These are phyloP conservation scores for Danio choprae DNA, from an alignment of 2,797 vertebrate genomes.

Conservation along the genomic window DNA sequence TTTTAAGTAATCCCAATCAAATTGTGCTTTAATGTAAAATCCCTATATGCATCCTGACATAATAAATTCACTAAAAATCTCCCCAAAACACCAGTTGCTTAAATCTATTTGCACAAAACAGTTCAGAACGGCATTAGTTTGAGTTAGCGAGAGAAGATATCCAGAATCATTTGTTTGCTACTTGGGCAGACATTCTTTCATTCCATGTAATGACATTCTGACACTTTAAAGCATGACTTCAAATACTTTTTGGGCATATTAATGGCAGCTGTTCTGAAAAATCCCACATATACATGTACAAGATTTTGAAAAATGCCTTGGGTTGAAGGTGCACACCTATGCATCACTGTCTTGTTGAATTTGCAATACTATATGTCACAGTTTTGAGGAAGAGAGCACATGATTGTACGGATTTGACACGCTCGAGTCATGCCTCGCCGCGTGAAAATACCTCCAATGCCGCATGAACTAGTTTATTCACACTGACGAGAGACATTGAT, in stretches of 20 bases:
- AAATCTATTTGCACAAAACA: not conserved
- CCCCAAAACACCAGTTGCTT: not conserved
- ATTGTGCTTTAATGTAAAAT: not conserved
- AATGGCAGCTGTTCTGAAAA: not conserved
- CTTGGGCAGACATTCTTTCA: conserved; percentile 5
- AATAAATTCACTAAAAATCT: not conserved
- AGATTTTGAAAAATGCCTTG: conserved; percentile 4
- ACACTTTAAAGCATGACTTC: conserved; percentile 16
- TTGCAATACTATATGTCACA: conserved; percentile 23
- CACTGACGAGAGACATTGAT: conserved; percentile 26
- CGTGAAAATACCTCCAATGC: conserved; percentile 3
- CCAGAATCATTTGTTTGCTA: not conserved
- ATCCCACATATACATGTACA: not conserved
- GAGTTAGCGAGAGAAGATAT: not conserved
- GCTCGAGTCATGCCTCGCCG: conserved; percentile 22
- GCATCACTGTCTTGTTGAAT: conserved; percentile 20
- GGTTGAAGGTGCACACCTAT: conserved; percentile 12
- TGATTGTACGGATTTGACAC: conserved; percentile 32
- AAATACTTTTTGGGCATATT: conserved; percentile 2
- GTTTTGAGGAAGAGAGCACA: conserved; percentile 6
- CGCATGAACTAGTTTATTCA: conserved; percentile 21
- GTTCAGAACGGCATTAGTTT: not conserved
- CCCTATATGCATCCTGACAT: no score
- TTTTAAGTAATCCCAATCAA: not conserved
- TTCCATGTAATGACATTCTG: not conserved